Conservation (phyloP, 2,888 invertebrate genomes). For the Neocrepidodera transversa region DNA sequence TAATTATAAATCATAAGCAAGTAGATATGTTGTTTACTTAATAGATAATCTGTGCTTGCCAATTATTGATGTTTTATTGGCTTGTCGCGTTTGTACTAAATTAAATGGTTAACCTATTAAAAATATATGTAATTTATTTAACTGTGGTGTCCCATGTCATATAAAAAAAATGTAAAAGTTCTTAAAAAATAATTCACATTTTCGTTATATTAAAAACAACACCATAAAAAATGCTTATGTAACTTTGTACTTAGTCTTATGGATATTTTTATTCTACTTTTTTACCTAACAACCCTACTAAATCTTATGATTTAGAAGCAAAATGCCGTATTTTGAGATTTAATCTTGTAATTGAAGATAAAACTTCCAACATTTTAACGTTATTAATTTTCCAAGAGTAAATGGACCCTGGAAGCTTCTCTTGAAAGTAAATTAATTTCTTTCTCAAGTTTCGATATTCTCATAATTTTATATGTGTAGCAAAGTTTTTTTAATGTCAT, state of each 20-base stretch:
- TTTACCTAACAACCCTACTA: no score
- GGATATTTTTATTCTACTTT: no score
- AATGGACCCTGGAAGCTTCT: slow-evolving; percentile 5
- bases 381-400: slow-evolving; percentile 11
- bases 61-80: neutral
- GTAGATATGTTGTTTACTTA: slow-evolving; percentile 1
- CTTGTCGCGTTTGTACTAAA: neutral
- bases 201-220: no score
- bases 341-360: slow-evolving; percentile 16
- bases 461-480: slow-evolving; percentile 6
- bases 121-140: no score
- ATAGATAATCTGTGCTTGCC: neutral
- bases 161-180: no score
- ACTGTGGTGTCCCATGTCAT: no score
- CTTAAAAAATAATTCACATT: no score
- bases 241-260: no score
- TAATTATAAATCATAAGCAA: neutral
- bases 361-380: slow-evolving; percentile 15
- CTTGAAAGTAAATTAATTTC: slow-evolving; percentile 15
- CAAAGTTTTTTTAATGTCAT: slow-evolving; percentile 9
- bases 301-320: no score
- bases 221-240: no score
- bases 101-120: neutral
- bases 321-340: neutral
- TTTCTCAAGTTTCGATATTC: slow-evolving; percentile 5